Conservation (phyloP, 2,113 vertebrate genomes). For the Callipepla californica region DNA sequence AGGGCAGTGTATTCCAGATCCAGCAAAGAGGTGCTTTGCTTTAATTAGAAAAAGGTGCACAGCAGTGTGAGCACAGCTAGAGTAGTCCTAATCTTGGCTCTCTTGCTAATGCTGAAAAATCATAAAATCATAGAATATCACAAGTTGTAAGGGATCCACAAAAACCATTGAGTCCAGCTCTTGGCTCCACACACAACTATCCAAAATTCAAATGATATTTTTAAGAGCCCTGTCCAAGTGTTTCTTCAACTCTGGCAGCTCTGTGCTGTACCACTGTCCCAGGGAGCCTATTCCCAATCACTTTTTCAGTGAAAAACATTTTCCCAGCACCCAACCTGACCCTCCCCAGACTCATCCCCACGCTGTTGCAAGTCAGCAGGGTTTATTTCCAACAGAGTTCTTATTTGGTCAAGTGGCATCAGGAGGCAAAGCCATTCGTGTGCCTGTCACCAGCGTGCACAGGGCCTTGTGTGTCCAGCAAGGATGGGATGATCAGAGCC, state of each 20-base stretch:
- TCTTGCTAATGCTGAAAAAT: neutral
- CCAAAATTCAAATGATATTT: too few species aligned
- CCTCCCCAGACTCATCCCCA: neutral
- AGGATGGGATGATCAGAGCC: neutral
- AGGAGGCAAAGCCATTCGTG: neutral
- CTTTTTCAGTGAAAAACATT: neutral
- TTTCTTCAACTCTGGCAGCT: neutral
- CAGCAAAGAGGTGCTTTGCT: neutral
- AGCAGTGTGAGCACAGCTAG: neutral
- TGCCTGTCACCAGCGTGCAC: neutral
- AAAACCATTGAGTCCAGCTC: too few species aligned
- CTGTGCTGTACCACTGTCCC: neutral
- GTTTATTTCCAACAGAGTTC: neutral
- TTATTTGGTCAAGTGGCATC: neutral
- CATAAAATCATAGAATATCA: too few species aligned
- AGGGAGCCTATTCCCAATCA: neutral
- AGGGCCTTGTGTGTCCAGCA: too few species aligned
- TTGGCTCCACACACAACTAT: too few species aligned
- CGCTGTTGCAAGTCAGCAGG: neutral
- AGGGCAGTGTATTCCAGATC: neutral
- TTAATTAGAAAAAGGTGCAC: neutral
- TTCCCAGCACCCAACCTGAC: neutral
- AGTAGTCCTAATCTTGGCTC: fast-evolving
- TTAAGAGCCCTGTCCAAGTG: too few species aligned
- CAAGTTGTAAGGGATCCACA: too few species aligned